Base-by-base conservation (phyloP, 2,888 invertebrate species). In the Hypercompe scribonia region DNA sequence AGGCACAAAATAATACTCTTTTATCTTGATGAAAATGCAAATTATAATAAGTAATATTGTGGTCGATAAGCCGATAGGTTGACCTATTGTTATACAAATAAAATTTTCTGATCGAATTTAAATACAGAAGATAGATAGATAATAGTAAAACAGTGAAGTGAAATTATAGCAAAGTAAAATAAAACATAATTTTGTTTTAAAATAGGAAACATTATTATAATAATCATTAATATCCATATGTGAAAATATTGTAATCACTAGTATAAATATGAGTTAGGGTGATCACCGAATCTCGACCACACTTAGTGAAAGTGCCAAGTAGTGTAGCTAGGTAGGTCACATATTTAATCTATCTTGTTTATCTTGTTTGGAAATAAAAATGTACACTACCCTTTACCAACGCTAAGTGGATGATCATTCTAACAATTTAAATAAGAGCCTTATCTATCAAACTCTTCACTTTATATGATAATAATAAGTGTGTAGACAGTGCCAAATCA, bases 351-450 rank as follows among this genome's bases (percentile, higher is more conserved):
- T 54, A 46, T 54, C 28, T n/a, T 34, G n/a, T 71, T 54, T 54
- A 46, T 54, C 28, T n/a, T 34, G n/a, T 71, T 54, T 50, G 18
- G 66, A 70, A 66, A 34, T 74, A 64, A 73, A 74, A 78, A 77
- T 76, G 69, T 77, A 77, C 73, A 79, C 81, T 83, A 83, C 82
- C 68, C 81, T 81, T 79, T 75, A 82, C 79, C 81, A 81, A 72
- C 67, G 70, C 85, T 84, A 87, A 87, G 87, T 83, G 81, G 85
- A 88, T 92, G 90, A 90, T 88, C 91, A 87, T 85, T 86, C 85
- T 89, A 90, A 91, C 88, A 88, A 84, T 85, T 85, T 86, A 91
- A 86, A 90, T 86, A 90, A 92, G 93, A 91, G 91, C 89, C 87
- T 90, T 87, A 84, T 87, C 88, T 87, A 89, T 87, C 87, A 84